Evolutionary conservation across 2,113 vertebrate species (phyloP), one percentile per base, ranked within the genome.

Genomic region (Gnathonemus longibarbis): DNA sequence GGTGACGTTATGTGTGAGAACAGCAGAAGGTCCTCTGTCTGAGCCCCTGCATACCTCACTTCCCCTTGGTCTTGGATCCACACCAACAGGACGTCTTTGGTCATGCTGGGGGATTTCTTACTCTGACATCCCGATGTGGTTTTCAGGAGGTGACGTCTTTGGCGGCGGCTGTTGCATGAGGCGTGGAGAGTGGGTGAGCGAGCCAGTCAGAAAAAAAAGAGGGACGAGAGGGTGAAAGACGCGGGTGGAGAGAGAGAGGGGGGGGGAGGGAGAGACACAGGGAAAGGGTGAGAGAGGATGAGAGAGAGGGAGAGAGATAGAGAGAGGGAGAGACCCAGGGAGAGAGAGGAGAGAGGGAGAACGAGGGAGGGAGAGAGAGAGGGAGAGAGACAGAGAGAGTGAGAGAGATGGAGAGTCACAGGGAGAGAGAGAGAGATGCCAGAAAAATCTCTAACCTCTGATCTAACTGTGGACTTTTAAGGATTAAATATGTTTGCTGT

Each of bases 401-500:
- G 58, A 31, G 21, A 70, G 6, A n/a, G 62, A 70, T 24, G n/a
- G 62, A 24, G 2, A 27, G 24, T 50, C 11, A 50, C 49, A 3
- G 52, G 8, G 31, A 17, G 70, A 17, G 70, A 31, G 70, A 31
- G 70, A 77, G 13, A 31, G 31, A 77, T 77, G 13, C 31, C 70
- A 77, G 70, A 77, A 77, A 80, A 80, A 80, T 80, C 35, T 42
- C 35, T 80, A 39, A 80, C 74, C 74, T 80, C 74, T 80, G 74
- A 80, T 80, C 74, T 42, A 42, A 13, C 11, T 80, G 35, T 3
- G 39, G 74, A 80, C 31, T 42, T 42, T 80, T 80, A 35, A 77
- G 31, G 84, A 85, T 49, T 49, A 50, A 86, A 86, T 50, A 42
- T 27, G 48, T 50, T 49, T 19, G 35, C 74, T 42, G 74, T 42